These are phyloP conservation scores for Lophius piscatorius DNA, from an alignment of 2,113 vertebrate species.

Conservation along the genomic window DNA sequence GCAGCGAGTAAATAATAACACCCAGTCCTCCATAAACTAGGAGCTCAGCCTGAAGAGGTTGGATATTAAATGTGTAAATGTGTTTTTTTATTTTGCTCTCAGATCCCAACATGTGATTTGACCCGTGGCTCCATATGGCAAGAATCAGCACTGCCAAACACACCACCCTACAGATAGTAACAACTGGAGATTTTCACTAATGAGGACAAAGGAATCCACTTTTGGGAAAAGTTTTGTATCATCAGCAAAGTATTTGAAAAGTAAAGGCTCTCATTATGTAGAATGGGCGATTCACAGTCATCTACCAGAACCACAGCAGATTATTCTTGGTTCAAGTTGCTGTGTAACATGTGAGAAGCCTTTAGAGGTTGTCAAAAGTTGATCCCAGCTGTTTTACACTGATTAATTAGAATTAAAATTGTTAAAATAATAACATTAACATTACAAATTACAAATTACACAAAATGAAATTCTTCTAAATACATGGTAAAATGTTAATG, in stretches of 20 bases:
- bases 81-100: neutral
- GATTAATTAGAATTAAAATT: too few relatives aligned
- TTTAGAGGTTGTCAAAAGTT: too few relatives aligned
- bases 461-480: too few relatives aligned
- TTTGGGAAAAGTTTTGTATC: neutral
- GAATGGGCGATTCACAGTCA: too few relatives aligned
- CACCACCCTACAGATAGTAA: neutral
- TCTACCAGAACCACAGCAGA: too few relatives aligned
- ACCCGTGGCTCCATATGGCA: neutral
- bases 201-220: neutral
- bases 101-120: neutral
- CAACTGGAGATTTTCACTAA: neutral
- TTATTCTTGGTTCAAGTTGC: too few relatives aligned
- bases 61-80: slow-evolving; percentile 3
- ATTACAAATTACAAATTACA: too few relatives aligned
- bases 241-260: neutral
- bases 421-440: too few relatives aligned
- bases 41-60: slow-evolving; percentile 6
- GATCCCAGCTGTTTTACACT: too few relatives aligned
- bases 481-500: too few relatives aligned
- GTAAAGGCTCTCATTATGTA: too few relatives aligned
- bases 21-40: slow-evolving; percentile 15
- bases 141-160: neutral
- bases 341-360: too few relatives aligned
- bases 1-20: slow-evolving; percentile 24